A percentile compares a stretch with the other conserved stretches of the same genome.
Evolutionary conservation across 2,888 invertebrate species (phyloP).

Genomic region (Eucera pruinosa): DNA sequence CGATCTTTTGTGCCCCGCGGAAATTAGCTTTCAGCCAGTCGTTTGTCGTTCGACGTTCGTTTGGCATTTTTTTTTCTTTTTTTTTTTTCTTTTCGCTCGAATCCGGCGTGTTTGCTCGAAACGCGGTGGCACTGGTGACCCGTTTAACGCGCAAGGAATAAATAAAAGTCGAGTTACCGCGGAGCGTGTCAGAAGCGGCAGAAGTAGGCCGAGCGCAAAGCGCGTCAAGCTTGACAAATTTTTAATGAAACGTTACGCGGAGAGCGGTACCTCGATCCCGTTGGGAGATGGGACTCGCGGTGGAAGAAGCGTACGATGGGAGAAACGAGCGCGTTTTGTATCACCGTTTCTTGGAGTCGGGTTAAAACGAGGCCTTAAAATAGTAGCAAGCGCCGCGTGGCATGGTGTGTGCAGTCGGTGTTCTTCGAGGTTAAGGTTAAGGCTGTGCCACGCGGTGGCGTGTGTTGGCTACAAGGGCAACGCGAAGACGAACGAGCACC

Average conservation of each 20-base stretch:
- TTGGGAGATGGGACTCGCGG: conserved; percentile 9
- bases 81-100: too few species aligned
- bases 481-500: conserved; percentile 29
- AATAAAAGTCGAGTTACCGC: not conserved
- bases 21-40: too few species aligned
- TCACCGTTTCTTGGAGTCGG: conserved; percentile 36
- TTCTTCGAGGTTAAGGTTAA: conserved; percentile 68
- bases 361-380: conserved; percentile 64
- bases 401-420: conserved; percentile 22
- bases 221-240: conserved; percentile 15
- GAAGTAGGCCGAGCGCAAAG: conserved; percentile 2
- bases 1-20: not conserved
- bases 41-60: too few species aligned
- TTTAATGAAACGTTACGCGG: conserved; percentile 29
- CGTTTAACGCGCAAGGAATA: not conserved
- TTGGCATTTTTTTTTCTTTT: not conserved
- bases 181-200: not conserved
- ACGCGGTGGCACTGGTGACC: not conserved
- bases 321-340: not conserved
- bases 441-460: conserved; percentile 32
- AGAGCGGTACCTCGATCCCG: conserved; percentile 23
- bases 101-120: not conserved
- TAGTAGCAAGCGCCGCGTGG: conserved; percentile 55
- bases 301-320: not conserved
- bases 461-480: conserved; percentile 33